A percentile compares a stretch with the other conserved stretches of the same genome.
Evolutionary conservation across 2,888 invertebrate species (phyloP).

Genomic region (Amphipyra berbera): DNA sequence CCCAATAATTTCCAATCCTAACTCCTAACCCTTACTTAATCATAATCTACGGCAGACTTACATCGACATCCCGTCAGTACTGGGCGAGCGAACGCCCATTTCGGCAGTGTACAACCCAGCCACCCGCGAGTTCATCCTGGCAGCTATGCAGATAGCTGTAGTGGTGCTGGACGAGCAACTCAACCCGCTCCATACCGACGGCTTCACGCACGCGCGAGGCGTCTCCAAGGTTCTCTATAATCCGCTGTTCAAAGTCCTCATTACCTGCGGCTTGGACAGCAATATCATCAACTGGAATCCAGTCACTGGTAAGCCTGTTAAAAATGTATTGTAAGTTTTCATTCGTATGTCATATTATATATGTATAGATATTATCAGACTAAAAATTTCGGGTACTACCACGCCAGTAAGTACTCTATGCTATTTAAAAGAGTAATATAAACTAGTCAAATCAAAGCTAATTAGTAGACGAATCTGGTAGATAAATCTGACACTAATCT

Average conservation of each 20-base stretch:
- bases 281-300: constrained; percentile 96
- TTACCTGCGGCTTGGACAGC: constrained; percentile 94
- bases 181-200: constrained; percentile 93
- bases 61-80: constrained; percentile 90
- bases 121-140: constrained; percentile 92
- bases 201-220: constrained; percentile 92
- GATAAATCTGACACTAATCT: no score
- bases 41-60: constrained; percentile 87
- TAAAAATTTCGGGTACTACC: no score
- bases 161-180: constrained; percentile 92
- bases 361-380: no score
- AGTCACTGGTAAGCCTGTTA: constrained; percentile 85
- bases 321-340: neutral
- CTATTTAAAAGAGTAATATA: no score
- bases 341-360: no score
- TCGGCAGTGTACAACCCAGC: constrained; percentile 91
- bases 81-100: constrained; percentile 91
- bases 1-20: neutral
- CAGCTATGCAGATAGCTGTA: constrained; percentile 91
- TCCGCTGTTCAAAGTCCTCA: constrained; percentile 93
- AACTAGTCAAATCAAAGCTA: no score
- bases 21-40: neutral
- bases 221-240: constrained; percentile 94
- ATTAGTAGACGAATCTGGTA: no score
- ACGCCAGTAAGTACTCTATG: no score